Evolutionary conservation across 2,113 vertebrate species (phyloP).

Genomic region (Muntiacus reevesi): DNA sequence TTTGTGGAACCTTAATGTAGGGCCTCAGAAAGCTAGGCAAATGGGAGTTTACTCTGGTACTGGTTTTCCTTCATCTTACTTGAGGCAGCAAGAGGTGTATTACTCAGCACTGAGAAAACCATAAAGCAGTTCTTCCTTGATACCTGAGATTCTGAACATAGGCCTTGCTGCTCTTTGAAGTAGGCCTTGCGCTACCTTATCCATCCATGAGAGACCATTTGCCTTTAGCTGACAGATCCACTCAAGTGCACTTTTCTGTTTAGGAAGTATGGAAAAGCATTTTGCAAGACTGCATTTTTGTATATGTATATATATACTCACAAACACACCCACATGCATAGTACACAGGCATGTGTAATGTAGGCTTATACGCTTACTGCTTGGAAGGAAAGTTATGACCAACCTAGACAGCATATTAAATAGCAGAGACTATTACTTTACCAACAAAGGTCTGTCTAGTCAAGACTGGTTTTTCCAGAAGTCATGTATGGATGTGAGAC

Average conservation of each 20-base stretch:
- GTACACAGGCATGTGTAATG: neutral
- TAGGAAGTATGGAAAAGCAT: neutral
- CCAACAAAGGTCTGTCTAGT: neutral
- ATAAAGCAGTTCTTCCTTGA: neutral
- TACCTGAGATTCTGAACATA: neutral
- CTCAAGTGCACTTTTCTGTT: neutral
- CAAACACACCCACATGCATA: neutral
- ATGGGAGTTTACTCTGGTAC: neutral
- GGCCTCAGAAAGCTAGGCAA: neutral
- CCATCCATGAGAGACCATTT: neutral
- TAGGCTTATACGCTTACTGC: neutral
- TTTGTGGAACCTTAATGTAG: constrained; percentile 6
- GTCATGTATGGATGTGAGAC: neutral
- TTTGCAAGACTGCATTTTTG: constrained; percentile 4
- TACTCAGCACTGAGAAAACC: neutral
- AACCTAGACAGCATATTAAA: neutral
- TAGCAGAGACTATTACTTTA: neutral
- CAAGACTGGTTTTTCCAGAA: neutral
- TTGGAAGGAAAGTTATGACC: neutral
- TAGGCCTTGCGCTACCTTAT: neutral
- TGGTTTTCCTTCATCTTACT: neutral
- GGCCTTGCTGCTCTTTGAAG: neutral
- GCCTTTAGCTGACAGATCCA: neutral
- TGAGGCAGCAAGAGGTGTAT: neutral
- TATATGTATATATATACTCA: neutral